phyloP scores from a whole-genome alignment of 2,888 invertebrate species.

The Drosophila niveifrons region DNA sequence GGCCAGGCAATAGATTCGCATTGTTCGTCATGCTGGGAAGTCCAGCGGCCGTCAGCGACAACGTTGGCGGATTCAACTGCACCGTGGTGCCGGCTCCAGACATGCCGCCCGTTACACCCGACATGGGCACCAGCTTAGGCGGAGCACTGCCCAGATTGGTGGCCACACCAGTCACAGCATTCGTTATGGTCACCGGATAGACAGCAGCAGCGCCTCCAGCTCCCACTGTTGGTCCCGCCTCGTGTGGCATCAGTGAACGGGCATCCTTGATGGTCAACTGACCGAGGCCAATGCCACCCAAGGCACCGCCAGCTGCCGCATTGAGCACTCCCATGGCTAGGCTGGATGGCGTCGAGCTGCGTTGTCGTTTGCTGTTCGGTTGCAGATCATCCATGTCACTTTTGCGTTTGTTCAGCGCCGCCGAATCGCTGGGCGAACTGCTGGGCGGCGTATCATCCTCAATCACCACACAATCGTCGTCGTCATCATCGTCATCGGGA shows the following conservation, averaged over 20 bases:
- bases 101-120: constrained; percentile 39
- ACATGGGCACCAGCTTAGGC: constrained; percentile 80
- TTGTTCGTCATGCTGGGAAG: constrained; percentile 82
- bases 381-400: constrained; percentile 86
- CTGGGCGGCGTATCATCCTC: constrained; percentile 86
- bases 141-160: constrained; percentile 87
- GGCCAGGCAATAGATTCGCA: constrained; percentile 91
- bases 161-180: constrained; percentile 86
- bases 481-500: constrained; percentile 82
- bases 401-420: constrained; percentile 83
- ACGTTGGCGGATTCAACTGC: constrained; percentile 69
- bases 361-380: constrained; percentile 82
- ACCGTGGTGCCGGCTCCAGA: constrained; percentile 40
- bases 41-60: constrained; percentile 62
- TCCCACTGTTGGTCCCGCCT: constrained; percentile 45
- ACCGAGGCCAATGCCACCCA: constrained; percentile 54
- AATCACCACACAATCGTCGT: constrained; percentile 86
- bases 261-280: constrained; percentile 85
- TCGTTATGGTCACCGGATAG: constrained; percentile 87
- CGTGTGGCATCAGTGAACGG: constrained; percentile 82
- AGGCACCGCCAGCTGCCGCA: constrained; percentile 28
- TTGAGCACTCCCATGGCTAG: constrained; percentile 23
- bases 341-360: constrained; percentile 56
- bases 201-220: constrained; percentile 43
- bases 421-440: constrained; percentile 73